Evolutionary conservation across 2,888 invertebrate genomes (phyloP), one percentile per base, ranked within the genome.

Genomic region (Hermaeophaga mercurialis): DNA sequence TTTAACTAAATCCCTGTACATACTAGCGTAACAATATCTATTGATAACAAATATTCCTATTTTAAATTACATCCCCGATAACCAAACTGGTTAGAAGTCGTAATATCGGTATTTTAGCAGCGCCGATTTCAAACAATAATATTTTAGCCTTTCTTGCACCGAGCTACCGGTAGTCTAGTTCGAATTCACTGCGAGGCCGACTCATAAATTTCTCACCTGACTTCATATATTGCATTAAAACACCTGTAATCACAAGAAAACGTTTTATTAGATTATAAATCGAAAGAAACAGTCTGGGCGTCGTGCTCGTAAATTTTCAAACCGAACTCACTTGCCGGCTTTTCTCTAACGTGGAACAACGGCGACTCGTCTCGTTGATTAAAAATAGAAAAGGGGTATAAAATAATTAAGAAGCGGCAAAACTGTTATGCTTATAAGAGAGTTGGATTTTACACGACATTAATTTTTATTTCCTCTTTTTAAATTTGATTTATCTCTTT

Each of bases 231-330:
- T 39, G 49, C 49, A 49, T 58, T 54, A 48, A 58, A 58, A 49
- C 58, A 58, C 49, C 58, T 58, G 58, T 58, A 58, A 58, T 58
- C 58, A 49, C 54, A 54, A 58, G 58, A 49, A 58, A 58, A 45
- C 49, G 54, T 58, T 58, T 58, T 58, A 58, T 58, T 58, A 49
- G 54, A 49, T 58, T 54, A 58, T 58, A 58, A 58, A 58, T 58
- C 54, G 58, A 58, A 58, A 49, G 54, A 46, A 54, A 49, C 54
- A 44, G 54, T 58, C 28, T 56, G 39, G 50, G 56, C 50, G 56
- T 50, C 54, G 18, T 49, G 45, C 49, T 44, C 41, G 45, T 58
- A 58, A 58, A 58, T 58, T 58, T 49, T 49, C 54, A 19, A 24
- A 47, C 28, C 38, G 31, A 57, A 57, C 44, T 53, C 48, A 49